phyloP scores from a whole-genome alignment of 37 sponge, comb jelly and placozoan species.

The Spongilla lacustris region DNA sequence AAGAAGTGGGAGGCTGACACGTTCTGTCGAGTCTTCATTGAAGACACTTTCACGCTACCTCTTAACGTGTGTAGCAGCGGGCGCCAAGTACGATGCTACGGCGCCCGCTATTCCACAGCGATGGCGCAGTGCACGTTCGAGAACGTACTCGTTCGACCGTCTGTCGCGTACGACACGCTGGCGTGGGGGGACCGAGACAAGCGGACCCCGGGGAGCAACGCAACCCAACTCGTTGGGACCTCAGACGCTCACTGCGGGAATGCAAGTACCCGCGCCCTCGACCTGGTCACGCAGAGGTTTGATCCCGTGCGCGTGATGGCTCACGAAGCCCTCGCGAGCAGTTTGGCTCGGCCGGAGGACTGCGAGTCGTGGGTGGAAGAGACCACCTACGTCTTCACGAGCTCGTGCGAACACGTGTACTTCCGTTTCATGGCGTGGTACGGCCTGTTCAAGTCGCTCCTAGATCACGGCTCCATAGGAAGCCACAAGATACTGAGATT shows the following conservation, averaged over 20 bases:
- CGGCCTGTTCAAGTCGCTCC: constrained; percentile 47
- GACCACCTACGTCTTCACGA: constrained; percentile 44
- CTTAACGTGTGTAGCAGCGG: neutral
- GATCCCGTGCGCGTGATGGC: neutral
- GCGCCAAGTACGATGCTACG: neutral
- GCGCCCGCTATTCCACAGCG: neutral
- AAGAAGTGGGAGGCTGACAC: neutral
- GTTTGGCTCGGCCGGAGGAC: neutral
- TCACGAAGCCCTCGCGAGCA: neutral
- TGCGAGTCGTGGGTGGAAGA: constrained; percentile 59
- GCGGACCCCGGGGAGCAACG: neutral
- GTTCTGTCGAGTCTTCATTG: neutral
- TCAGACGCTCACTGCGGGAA: neutral
- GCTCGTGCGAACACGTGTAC: constrained; percentile 60
- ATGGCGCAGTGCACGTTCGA: neutral
- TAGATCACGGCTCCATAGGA: neutral
- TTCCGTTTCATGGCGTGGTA: constrained; percentile 71
- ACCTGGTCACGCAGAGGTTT: neutral
- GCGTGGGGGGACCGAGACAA: neutral
- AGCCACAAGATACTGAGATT: constrained; percentile 36
- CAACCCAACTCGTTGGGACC: neutral
- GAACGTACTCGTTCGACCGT: neutral
- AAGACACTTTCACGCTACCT: neutral
- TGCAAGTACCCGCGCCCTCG: neutral
- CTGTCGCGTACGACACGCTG: neutral